phyloP scores from a whole-genome alignment of 2,797 vertebrate genomes.

The Crax fasciolata region DNA sequence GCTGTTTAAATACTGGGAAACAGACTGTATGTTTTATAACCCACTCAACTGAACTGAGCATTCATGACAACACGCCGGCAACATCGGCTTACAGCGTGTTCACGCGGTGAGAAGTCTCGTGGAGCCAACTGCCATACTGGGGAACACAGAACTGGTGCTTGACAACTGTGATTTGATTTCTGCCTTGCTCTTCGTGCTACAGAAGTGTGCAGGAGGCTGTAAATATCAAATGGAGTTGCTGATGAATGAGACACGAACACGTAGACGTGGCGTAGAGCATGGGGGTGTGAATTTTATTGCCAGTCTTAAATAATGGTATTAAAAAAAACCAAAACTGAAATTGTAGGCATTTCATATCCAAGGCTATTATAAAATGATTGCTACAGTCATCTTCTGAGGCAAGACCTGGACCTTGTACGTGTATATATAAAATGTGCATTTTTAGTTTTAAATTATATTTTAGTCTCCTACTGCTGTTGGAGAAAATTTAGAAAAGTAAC shows the following conservation, averaged over 20 bases:
- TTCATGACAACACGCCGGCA: background rate
- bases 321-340: background rate
- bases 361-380: background rate
- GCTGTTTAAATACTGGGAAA: background rate
- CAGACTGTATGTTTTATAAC: background rate
- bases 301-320: background rate
- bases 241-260: background rate
- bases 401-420: background rate
- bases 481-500: background rate
- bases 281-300: background rate
- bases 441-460: background rate
- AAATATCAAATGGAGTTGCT: background rate
- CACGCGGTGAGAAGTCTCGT: background rate
- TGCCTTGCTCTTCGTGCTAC: background rate
- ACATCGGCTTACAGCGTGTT: background rate
- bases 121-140: background rate
- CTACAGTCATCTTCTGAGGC: background rate
- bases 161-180: background rate
- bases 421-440: background rate
- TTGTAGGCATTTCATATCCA: background rate
- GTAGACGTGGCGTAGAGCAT: background rate
- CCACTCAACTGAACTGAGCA: background rate
- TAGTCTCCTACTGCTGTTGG: background rate
- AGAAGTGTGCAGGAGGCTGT: background rate
- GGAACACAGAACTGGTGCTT: background rate